Base-by-base conservation (phyloP, 2,113 vertebrate genomes). In the Bostrychus sinensis region DNA sequence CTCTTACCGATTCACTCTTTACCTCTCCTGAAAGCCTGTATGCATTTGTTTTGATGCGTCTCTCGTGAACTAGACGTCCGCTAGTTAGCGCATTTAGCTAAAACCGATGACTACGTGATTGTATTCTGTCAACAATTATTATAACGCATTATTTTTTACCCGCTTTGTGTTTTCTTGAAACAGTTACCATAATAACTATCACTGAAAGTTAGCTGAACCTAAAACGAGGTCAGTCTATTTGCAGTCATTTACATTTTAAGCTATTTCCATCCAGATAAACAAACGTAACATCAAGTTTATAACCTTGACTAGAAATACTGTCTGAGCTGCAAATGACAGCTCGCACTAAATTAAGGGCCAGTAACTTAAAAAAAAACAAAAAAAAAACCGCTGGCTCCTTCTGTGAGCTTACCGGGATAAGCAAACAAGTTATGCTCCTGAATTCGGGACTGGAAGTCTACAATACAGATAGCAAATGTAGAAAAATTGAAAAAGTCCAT, bases 81-180 rank as follows among this genome's bases (percentile, higher is more conserved):
- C 80, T 85, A 83, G 82, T 78, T 88, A 87, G 83, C 85, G 64
- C 36, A 3, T 28, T 11, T 72, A 63, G 85, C 87, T 89, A 84
- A 77, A 74, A 16, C 54, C 60, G 59, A 28, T 36, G 14, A 36
- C 37, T 51, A 23, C 25, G 25, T 17, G 14, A 25, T n/a, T 51
- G 48, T 14, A 25, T 13, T 48, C 48, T 30, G 7, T 28, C 25
- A 28, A n/a, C 16, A n/a, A 28, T 46, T 5, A 23, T 28, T 9
- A 25, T 25, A 4, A 14, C 14, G 45, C 1, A 51, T 8, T 2
- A 5, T 28, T 16, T 14, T n/a, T 30, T 30, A 10, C 6, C 48
- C 28, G 1, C 7, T 51, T n/a, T 11, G 4, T 25, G 11, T 26
- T 7, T 32, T 26, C 0, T 51, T 28, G 14, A 30, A 4, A 28